phyloP scores from a whole-genome alignment of 2,797 vertebrate genomes.

The Centroberyx gerrardi region DNA sequence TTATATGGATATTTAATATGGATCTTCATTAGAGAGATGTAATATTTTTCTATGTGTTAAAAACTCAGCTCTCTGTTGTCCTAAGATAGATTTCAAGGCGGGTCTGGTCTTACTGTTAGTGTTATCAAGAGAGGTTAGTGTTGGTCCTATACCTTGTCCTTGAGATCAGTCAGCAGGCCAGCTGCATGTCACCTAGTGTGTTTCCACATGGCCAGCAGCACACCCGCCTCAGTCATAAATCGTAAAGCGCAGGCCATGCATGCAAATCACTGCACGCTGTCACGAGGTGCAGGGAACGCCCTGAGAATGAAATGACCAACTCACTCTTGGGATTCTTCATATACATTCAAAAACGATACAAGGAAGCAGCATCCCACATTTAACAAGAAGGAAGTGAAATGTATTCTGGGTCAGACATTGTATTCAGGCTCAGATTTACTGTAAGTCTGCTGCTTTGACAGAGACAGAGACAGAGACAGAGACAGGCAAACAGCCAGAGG shows the following conservation, averaged over 20 bases:
- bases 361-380: slow-evolving; percentile 6
- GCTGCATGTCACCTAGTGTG: slow-evolving; percentile 7
- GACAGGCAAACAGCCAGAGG: slow-evolving; percentile 1
- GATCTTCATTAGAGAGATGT: neutral
- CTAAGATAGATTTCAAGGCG: too few species aligned
- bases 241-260: slow-evolving; percentile 11
- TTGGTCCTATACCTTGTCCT: neutral
- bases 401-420: neutral
- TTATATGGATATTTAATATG: too few species aligned
- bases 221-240: slow-evolving; percentile 16
- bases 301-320: too few species aligned
- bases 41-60: too few species aligned
- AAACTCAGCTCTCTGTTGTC: too few species aligned
- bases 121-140: too few species aligned
- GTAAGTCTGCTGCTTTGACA: neutral
- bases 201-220: neutral
- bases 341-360: slow-evolving; percentile 35
- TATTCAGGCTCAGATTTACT: slow-evolving; percentile 5
- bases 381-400: neutral
- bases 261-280: slow-evolving; percentile 26
- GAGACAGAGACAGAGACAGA: neutral
- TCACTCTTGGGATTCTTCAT: neutral
- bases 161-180: slow-evolving; percentile 33
- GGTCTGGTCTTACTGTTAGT: too few species aligned
- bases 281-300: neutral